Evolutionary conservation across 1,140 invertebrate species (phyloP), one percentile per base, ranked within the genome.

Genomic region (Diplogasteroides magnus): DNA sequence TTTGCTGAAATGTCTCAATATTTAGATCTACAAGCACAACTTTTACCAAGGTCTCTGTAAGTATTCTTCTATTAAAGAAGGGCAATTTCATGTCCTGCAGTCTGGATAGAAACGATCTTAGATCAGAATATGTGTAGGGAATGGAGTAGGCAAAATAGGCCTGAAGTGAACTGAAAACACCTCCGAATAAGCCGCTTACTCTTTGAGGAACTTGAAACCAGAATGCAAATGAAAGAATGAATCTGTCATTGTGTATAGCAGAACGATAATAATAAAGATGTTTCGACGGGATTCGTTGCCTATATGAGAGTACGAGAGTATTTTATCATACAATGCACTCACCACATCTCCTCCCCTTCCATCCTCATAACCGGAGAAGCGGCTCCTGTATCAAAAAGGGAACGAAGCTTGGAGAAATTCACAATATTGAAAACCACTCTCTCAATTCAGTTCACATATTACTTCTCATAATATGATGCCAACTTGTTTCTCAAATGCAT

Each of bases 371-470:
- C 92, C 56, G 98, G 83, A 0, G 95, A 94, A 6, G 94, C 94
- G 88, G 97, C 90, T 0, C 93, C 91, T 26, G 89, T 87, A 68
- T 91, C 88, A 78, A 93, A 97, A 11, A 97, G 85, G 78, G 91
- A 94, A 68, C 89, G 88, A 67, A 88, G 89, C 84, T 96, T 97
- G 71, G 92, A 94, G 62, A 98, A 89, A 85, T 98, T 98, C 1
- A 97, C 92, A 64, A 98, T 90, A 80, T 97, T 97, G 84, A 98
- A 97, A 72, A 98, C 90, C 0, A 97, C 93, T 74, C 92, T 88
- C 89, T 96, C 85, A 72, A 88, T 88, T n/a, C n/a, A 71, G 66
- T 68, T 73, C 69, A 70, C 78, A 32, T 71, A 59, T 61, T 26
- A 27, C n/a, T 3, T 19, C 37, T 11, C 60, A 26, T 1, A 2